phyloP scores from a whole-genome alignment of 2,113 vertebrate genomes.

The Zosterops japonicus region DNA sequence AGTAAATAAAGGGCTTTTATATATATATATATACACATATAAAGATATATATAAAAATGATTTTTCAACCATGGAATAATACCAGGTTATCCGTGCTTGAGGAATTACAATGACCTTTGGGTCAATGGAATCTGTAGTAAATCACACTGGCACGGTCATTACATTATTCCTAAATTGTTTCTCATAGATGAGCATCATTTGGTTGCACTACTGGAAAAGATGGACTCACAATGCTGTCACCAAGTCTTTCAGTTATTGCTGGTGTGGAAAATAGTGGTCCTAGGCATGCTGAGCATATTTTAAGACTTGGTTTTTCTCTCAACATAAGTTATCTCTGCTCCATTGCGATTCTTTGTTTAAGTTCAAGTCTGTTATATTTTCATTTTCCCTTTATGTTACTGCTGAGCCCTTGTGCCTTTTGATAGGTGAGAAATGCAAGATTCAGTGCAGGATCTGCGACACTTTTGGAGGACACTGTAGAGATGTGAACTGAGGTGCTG shows the following conservation, averaged over 20 bases:
- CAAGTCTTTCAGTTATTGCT: not conserved
- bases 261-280: not conserved
- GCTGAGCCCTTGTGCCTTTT: not conserved
- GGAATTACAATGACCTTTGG: not conserved
- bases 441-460: not conserved
- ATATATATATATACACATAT: not conserved
- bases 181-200: not conserved
- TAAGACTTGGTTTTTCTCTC: not conserved
- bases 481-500: not conserved
- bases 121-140: not conserved
- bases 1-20: not conserved
- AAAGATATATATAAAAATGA: not conserved
- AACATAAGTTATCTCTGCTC: not conserved
- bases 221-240: not conserved
- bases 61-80: not conserved
- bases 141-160: not conserved
- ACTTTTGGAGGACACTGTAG: not conserved
- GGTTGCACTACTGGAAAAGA: not conserved
- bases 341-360: not conserved
- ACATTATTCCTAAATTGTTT: slow-evolving; percentile 4
- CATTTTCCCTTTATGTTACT: not conserved
- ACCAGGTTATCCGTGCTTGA: not conserved
- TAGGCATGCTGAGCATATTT: not conserved
- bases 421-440: not conserved
- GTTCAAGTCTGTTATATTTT: not conserved